Conservation (phyloP, 1,140 invertebrate species). For the Oryzaephilus surinamensis region DNA sequence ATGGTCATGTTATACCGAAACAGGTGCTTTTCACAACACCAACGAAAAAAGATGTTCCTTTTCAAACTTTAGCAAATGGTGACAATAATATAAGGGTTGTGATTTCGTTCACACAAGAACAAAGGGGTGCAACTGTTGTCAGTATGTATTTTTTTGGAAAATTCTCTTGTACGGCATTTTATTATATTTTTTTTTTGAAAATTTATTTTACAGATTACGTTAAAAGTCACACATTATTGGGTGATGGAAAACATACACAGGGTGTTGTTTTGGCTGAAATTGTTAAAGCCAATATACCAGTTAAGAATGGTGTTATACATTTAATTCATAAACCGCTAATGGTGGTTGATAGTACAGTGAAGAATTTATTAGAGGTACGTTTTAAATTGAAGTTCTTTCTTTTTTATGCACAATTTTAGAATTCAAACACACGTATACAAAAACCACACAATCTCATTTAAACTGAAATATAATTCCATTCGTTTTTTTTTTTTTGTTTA, state of each 20-base stretch:
- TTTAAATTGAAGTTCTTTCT: background rate
- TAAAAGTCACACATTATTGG: constrained; percentile 74
- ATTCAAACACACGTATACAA: background rate
- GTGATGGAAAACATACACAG: constrained; percentile 59
- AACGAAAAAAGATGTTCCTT: constrained; percentile 55
- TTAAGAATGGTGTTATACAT: constrained; percentile 85
- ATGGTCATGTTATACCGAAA: constrained; percentile 82
- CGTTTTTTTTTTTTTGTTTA: too few relatives aligned
- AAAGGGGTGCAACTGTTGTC: constrained; percentile 18
- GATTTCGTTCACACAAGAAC: constrained; percentile 49
- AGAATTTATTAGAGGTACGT: constrained; percentile 75
- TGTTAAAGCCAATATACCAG: constrained; percentile 82
- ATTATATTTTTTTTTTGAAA: background rate
- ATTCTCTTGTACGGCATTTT: background rate
- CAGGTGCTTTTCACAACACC: constrained; percentile 78
- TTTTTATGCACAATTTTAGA: background rate
- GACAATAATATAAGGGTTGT: constrained; percentile 76
- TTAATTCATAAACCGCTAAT: constrained; percentile 82
- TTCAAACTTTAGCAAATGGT: constrained; percentile 66
- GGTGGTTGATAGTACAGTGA: constrained; percentile 75
- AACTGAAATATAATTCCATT: too few relatives aligned
- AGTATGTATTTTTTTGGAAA: too few relatives aligned
- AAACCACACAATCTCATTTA: background rate
- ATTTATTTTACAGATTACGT: constrained; percentile 58
- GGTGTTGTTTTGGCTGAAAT: constrained; percentile 81